Base-by-base conservation (phyloP, 2,113 vertebrate genomes). In the Tympanuchus pallidicinctus region DNA sequence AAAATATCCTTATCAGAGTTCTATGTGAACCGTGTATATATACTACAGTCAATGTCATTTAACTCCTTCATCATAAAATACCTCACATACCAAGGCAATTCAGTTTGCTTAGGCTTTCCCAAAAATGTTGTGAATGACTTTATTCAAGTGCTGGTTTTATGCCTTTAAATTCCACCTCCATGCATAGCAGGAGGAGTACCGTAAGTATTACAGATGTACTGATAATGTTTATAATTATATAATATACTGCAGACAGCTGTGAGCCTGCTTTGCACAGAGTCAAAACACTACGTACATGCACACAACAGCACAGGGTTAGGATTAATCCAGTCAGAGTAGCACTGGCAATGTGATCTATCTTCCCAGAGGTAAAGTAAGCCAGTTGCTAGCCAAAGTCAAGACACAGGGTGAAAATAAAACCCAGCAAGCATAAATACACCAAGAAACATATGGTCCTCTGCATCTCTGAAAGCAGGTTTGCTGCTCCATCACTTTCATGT, bases 121-220 rank as follows among this genome's bases (percentile, higher is more conserved):
- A 12, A 13, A 61, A 69, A 42, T 18, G 17, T 16, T 79, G 14
- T 6, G 1, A 22, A 27, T 6, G 4, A 38, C 27, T 70, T 47
- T 7, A 36, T 11, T n/a, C 21, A 86, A 80, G 20, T 3, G 8
- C 7, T 61, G 3, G 0, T 0, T 19, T 88, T 47, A 63, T 48
- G 47, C 32, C 43, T 48, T 54, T 42, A 75, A 73, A 85, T 63
- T 63, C 59, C 32, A 60, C 19, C 27, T 69, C 5, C 8, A 7
- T 9, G 12, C 30, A 36, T 59, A 73, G 15, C 21, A 67, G 42
- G 40, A 73, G 21, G 13, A 77, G 14, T 11, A 61, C 22, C n/a
- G 3, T 14, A 28, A 74, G 13, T 15, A 52, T 19, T 48, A 48
- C 25, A 74, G 63, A n/a, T 30, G 32, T 63, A 36, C 13, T n/a